phyloP scores from a whole-genome alignment of 2,113 vertebrate genomes.

The Sporophila hypoxantha region DNA sequence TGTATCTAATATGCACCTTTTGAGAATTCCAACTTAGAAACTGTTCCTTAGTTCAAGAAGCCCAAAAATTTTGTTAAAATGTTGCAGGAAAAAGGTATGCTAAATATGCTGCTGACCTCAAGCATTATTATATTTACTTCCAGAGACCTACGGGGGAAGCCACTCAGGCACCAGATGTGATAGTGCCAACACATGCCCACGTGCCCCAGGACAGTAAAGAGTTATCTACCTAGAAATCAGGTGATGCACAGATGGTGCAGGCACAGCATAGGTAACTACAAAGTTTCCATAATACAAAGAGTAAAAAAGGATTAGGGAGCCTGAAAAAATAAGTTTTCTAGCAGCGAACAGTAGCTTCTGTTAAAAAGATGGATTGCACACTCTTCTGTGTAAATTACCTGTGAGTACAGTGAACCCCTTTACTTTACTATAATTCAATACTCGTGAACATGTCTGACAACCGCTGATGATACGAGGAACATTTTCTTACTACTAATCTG shows the following conservation, averaged over 20 bases:
- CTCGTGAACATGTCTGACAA: background rate
- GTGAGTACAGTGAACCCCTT: background rate
- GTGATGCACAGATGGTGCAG: background rate
- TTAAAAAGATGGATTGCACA: constrained; percentile 13
- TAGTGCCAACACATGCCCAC: background rate
- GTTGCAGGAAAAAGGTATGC: background rate
- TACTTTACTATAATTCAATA: constrained; percentile 37
- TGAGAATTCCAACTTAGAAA: background rate
- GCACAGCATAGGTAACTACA: background rate
- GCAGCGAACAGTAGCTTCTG: background rate
- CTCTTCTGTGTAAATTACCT: constrained; percentile 35
- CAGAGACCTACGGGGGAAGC: background rate
- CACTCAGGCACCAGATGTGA: background rate
- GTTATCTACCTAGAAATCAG: background rate
- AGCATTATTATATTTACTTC: background rate
- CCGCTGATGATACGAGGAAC: constrained; percentile 7
- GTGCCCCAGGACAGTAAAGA: accelerated
- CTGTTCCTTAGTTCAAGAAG: background rate
- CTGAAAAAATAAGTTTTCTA: background rate
- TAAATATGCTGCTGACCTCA: background rate
- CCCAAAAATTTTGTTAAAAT: background rate
- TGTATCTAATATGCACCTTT: background rate
- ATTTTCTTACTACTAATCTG: constrained; percentile 39
- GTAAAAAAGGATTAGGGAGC: background rate
- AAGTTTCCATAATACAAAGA: background rate